Evolutionary conservation across 2,797 vertebrate species (phyloP).

Genomic region (Diplodus puntazzo): DNA sequence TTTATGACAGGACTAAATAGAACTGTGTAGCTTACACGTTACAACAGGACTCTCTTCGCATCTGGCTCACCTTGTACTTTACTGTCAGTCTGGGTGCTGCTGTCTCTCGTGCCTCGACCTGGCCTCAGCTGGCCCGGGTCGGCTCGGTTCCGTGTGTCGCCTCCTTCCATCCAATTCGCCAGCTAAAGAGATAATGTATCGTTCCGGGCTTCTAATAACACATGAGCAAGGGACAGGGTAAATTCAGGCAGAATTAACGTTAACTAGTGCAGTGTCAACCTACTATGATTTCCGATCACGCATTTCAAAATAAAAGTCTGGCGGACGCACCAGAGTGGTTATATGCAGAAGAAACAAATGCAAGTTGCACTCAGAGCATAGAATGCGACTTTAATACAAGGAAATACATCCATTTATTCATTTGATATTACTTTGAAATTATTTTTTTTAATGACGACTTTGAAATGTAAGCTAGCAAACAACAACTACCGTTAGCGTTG

Average conservation of each 20-base stretch:
- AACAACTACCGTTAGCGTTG: neutral
- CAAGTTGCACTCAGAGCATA: rapidly evolving
- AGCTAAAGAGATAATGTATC: rapidly evolving
- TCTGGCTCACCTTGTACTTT: constrained; percentile 78
- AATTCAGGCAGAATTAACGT: neutral
- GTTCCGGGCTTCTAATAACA: no score
- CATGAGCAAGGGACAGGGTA: rapidly evolving
- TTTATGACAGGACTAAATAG: neutral
- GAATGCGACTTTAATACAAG: no score
- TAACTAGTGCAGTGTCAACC: neutral
- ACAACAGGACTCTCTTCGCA: neutral
- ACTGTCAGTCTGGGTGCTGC: constrained; percentile 78
- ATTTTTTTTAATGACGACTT: neutral
- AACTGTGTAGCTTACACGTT: neutral
- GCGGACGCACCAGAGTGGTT: rapidly evolving
- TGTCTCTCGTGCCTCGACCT: constrained; percentile 58
- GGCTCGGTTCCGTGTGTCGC: constrained; percentile 22
- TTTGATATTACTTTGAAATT: no score
- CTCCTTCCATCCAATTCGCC: constrained; percentile 76
- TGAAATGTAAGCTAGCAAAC: neutral
- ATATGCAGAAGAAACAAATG: neutral
- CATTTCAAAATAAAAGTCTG: constrained; percentile 36
- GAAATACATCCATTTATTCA: neutral
- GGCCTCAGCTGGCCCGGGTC: constrained; percentile 21
- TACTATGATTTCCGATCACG: rapidly evolving